Evolutionary conservation across 2,113 vertebrate genomes (phyloP), one percentile per base, ranked within the genome.

Genomic region (Amazona guildingii): DNA sequence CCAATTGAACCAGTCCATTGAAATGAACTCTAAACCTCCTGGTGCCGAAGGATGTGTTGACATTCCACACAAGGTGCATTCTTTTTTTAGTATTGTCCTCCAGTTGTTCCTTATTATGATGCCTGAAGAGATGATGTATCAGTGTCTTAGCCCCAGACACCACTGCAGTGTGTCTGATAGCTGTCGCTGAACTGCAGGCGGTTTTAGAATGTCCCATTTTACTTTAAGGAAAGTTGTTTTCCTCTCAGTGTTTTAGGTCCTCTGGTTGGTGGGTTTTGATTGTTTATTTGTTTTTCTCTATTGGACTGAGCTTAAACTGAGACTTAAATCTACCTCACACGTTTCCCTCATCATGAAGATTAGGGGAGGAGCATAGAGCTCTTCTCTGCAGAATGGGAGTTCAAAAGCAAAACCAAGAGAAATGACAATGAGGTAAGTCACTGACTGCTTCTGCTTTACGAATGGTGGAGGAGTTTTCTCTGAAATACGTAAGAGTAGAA

Each of bases 71-170:
- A 67, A 74, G 79, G 57, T 96, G 73, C 72, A 88, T 91, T 91
- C 57, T 94, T 96, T 83, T 85, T 88, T 94, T 86, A 84, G 73
- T 90, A 54, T 48, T 61, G 13, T 95, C 88, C 84, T 97, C 86
- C 70, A 63, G 46, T 94, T 83, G 54, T 94, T 96, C 91, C 49
- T 82, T 68, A 5, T 67, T 69, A 13, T 33, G 83, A 54, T 82
- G 66, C 52, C 77, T 74, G 68, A 43, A 68, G 69, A 93, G 66
- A 68, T 7, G n/a, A 54, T 57, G 1, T 28, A 64, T 31, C 51
- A 57, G 80, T 46, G 16, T 24, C 72, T 77, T 43, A 81, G 79
- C 79, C 78, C 37, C 21, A 85, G 88, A 73, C 49, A 69, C 48
- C n/a, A 21, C 67, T 83, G 70, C 46, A 73, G 2, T 86, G 78